phyloP scores from a whole-genome alignment of 2,888 invertebrate genomes.

The Cataglyphis cursor region DNA sequence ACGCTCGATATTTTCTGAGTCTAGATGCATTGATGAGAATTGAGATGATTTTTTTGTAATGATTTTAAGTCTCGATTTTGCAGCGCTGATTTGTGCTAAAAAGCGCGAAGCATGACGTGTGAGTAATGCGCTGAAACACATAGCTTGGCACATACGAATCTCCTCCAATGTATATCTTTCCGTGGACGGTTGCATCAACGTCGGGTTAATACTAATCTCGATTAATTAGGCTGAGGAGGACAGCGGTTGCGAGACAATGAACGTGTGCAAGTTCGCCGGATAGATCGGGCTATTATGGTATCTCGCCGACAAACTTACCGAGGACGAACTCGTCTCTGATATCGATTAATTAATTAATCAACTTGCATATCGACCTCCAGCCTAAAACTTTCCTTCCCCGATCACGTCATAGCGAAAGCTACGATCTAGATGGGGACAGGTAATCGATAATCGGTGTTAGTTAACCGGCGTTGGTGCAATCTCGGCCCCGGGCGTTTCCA shows the following conservation, averaged over 20 bases:
- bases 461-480: conserved; percentile 22
- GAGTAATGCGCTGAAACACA: conserved; percentile 47
- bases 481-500: conserved; percentile 23
- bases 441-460: conserved; percentile 40
- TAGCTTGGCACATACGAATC: conserved; percentile 38
- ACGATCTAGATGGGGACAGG: conserved; percentile 34
- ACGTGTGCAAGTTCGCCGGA: conserved; percentile 16
- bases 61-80: conserved; percentile 8
- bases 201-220: conserved; percentile 24
- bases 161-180: conserved; percentile 9
- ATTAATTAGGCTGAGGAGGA: conserved; percentile 45
- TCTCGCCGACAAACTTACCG: conserved; percentile 31
- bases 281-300: conserved; percentile 1
- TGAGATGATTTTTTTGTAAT: neutral
- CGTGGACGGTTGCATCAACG: conserved; percentile 46
- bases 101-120: conserved; percentile 42
- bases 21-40: neutral
- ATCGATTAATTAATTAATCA: conserved; percentile 53
- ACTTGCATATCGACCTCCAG: conserved; percentile 22
- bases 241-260: conserved; percentile 5
- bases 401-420: conserved; percentile 15
- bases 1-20: conserved; percentile 32
- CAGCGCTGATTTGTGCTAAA: conserved; percentile 17
- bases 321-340: neutral
- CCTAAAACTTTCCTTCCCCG: conserved; percentile 34